These are phyloP conservation scores for Tenthredo scrophulariae DNA, from an alignment of 2,888 invertebrate genomes.

Conservation along the genomic window DNA sequence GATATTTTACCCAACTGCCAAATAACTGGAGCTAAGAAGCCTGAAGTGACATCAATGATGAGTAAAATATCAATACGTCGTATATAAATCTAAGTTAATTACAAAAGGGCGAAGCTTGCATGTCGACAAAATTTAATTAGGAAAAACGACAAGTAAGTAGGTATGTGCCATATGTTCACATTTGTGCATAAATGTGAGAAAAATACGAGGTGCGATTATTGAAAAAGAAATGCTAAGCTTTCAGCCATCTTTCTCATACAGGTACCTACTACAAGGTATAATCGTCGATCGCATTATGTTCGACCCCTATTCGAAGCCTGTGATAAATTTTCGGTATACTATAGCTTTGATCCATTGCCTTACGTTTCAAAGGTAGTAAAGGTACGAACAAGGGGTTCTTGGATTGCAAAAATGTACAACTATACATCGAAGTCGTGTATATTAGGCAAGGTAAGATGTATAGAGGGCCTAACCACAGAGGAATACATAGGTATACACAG, in stretches of 20 bases:
- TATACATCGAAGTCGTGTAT: neutral
- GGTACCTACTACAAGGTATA: neutral
- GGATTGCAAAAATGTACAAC: conserved; percentile 21
- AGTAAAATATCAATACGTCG: neutral
- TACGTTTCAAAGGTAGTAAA: neutral
- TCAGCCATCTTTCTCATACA: neutral
- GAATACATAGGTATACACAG: neutral
- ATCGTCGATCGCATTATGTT: neutral
- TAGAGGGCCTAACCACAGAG: neutral
- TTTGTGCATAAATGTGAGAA: neutral
- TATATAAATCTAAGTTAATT: neutral
- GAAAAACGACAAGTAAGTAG: neutral
- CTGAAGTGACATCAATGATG: neutral
- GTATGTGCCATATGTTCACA: no score
- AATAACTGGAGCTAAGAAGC: neutral
- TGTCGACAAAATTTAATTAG: neutral
- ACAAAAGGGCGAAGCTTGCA: neutral
- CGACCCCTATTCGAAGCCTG: neutral
- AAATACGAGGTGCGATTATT: neutral
- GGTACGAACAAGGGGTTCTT: neutral
- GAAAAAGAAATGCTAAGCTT: neutral
- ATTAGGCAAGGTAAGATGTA: neutral
- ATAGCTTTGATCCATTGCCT: neutral
- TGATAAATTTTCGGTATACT: neutral
- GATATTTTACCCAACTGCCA: conserved; percentile 5